Base-by-base conservation (phyloP, 2,888 invertebrate species). In the Pardosa pseudoannulata region DNA sequence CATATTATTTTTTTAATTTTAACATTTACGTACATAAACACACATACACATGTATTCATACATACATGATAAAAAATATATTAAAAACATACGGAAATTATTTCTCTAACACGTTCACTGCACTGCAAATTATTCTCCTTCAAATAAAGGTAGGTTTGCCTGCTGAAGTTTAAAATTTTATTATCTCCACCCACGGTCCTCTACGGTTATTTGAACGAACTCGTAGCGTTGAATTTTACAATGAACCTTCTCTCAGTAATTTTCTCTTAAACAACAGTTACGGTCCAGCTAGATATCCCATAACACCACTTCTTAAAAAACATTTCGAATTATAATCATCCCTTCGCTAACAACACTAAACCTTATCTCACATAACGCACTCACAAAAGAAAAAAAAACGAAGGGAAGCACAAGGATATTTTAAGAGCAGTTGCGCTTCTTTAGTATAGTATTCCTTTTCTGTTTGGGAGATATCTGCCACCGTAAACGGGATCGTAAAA, bases 401-500 rank as follows among this genome's bases (percentile, higher is more conserved):
- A 39, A 62, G 29, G n/a, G n/a, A 46, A 72, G 27, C 23, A 32
- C 62, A 75, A 75, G 72, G n/a, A 79, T 62, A 56, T 62, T 78
- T 68, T 64, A 46, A 68, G 23, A 46, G 68, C 46, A 68, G 36
- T 62, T 71, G 29, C 28, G 62, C 50, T 62, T 79, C 50, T 71
- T 62, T 23, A 56, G 56, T 5, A 46, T 46, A 6, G 16, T 46
- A 2, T 46, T 46, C 46, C 46, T 23, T 46, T 23, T 56, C 56
- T 56, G 23, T 56, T 23, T 1, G 23, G 23, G 23, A 56, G 56
- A 56, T 56, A 56, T 56, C 56, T 56, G 5, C 65, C 31, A 1
- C 29, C 65, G 32, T 71, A 71, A 79, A 72, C 79, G 65, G 56
- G 64, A 23, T 62, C 79, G 71, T 79, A 79, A 79, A 79, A 79